Conservation (phyloP, 1,140 invertebrate genomes). For the Galendromus occidentalis region DNA sequence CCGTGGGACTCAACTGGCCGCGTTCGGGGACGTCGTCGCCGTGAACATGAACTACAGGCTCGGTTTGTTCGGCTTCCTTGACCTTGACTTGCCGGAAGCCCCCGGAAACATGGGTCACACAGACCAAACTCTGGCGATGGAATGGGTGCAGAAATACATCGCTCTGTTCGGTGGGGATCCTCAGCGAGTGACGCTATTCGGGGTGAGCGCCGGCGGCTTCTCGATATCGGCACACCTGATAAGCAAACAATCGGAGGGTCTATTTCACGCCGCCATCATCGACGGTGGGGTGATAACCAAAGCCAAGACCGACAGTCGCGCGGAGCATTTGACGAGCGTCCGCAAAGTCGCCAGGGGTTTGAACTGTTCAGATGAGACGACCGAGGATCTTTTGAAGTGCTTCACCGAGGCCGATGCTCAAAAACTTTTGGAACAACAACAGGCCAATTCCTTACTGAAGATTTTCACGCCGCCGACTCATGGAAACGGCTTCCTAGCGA, state of each 20-base stretch:
- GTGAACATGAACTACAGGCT: neutral
- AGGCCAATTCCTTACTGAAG: neutral
- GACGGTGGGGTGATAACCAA: neutral
- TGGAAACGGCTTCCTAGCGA: neutral
- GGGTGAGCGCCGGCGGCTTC: slow-evolving; percentile 28
- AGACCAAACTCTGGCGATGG: slow-evolving; percentile 3
- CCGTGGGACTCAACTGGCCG: neutral
- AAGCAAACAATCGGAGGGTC: neutral
- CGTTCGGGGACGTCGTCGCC: neutral
- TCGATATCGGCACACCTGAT: slow-evolving; percentile 25
- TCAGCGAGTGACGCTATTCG: slow-evolving; percentile 31
- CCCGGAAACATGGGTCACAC: neutral
- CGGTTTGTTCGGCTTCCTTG: neutral
- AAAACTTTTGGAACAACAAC: neutral
- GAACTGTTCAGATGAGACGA: neutral
- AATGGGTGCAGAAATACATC: slow-evolving; percentile 25
- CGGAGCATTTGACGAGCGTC: neutral
- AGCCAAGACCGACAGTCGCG: neutral
- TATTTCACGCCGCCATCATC: neutral
- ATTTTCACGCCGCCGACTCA: neutral
- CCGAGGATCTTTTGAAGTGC: neutral
- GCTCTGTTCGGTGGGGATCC: slow-evolving; percentile 25
- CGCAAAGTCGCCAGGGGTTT: neutral
- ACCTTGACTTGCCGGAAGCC: neutral
- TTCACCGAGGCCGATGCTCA: neutral